phyloP scores from a whole-genome alignment of 2,113 vertebrate genomes.

The Pygoscelis adeliae region DNA sequence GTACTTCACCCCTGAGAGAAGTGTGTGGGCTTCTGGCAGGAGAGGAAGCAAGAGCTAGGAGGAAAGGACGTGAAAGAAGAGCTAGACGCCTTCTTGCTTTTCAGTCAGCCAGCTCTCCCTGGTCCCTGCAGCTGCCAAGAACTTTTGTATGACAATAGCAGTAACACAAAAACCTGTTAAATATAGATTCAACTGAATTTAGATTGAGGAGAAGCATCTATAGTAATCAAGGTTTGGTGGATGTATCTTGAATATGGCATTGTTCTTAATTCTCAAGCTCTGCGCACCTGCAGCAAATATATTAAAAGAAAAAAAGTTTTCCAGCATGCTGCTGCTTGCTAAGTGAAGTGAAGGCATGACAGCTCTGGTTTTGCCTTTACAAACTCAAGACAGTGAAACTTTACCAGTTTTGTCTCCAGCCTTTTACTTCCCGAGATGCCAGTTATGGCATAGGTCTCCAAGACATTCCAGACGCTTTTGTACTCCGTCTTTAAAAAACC shows the following conservation, averaged over 20 bases:
- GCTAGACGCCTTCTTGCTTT: neutral
- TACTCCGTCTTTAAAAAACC: neutral
- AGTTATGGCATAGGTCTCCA: neutral
- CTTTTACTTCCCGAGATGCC: neutral
- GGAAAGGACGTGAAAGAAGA: neutral
- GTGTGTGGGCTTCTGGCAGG: neutral
- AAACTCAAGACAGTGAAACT: neutral
- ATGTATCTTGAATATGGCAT: neutral
- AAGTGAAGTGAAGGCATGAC: neutral
- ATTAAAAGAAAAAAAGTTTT: neutral
- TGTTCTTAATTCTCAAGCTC: neutral
- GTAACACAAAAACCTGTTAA: slow-evolving; percentile 9
- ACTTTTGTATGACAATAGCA: neutral
- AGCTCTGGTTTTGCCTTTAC: neutral
- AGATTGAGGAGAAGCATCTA: neutral
- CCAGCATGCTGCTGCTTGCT: neutral
- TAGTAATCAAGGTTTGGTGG: neutral
- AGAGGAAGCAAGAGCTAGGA: neutral
- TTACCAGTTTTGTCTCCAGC: neutral
- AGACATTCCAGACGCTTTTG: neutral
- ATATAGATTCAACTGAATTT: neutral
- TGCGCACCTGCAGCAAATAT: neutral
- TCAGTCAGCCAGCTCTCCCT: neutral
- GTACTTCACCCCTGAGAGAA: neutral
- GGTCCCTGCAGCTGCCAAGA: neutral